These are phyloP conservation scores for Flexamia atlantica DNA, from an alignment of 2,888 invertebrate species.

Conservation along the genomic window DNA sequence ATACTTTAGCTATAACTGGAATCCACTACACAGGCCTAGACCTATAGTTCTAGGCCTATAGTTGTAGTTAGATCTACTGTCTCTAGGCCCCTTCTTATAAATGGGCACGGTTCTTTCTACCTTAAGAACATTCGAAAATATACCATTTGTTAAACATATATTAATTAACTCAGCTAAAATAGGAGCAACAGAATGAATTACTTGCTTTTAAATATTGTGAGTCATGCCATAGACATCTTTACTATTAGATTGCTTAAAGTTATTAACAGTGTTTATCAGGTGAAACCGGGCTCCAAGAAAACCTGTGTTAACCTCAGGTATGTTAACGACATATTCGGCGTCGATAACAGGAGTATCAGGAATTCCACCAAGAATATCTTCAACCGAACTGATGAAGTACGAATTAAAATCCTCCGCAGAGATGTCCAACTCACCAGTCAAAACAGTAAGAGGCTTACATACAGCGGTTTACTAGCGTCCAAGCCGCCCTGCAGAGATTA, in stretches of 20 bases:
- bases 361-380: neutral
- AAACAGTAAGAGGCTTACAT: neutral
- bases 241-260: constrained; percentile 6
- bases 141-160: neutral
- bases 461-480: neutral
- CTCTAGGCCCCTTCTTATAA: constrained; percentile 15
- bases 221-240: constrained; percentile 27
- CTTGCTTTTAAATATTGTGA: constrained; percentile 15
- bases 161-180: neutral
- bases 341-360: neutral
- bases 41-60: no score
- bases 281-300: neutral
- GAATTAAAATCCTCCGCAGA: neutral
- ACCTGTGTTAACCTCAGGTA: neutral
- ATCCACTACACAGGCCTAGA: constrained; percentile 6
- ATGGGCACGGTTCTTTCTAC: constrained; percentile 30
- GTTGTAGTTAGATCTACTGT: neutral
- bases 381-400: neutral
- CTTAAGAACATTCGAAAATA: constrained; percentile 34
- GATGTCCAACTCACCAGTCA: neutral
- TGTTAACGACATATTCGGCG: neutral
- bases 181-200: constrained; percentile 31
- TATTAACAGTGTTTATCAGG: constrained; percentile 10
- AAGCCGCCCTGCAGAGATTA: constrained; percentile 48
- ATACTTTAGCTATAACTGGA: no score